A percentile compares a stretch with the other conserved stretches of the same genome.
These are phyloP conservation scores for Melanogrammus aeglefinus DNA, from an alignment of 2,797 vertebrate genomes.

Conservation along the genomic window DNA sequence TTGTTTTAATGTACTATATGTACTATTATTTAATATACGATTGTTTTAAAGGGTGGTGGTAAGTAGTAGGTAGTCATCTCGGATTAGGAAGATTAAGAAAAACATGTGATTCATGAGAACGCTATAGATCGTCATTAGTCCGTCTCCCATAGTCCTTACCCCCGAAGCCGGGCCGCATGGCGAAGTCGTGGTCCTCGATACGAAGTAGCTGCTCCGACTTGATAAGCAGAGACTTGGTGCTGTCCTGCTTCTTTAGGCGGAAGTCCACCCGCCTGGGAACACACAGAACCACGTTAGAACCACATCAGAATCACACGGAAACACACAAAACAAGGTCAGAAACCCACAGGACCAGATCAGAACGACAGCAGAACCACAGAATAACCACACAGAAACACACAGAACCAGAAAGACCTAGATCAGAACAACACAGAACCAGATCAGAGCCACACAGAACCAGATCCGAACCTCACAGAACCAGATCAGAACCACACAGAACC, in stretches of 20 bases:
- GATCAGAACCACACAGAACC: too few species aligned
- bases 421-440: too few species aligned
- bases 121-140: background rate
- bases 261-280: slow-evolving; percentile 69
- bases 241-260: slow-evolving; percentile 82
- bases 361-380: too few species aligned
- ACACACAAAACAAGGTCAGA: background rate
- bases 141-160: slow-evolving; percentile 64
- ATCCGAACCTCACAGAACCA: too few species aligned
- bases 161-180: slow-evolving; percentile 90
- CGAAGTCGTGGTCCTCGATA: slow-evolving; percentile 90
- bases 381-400: too few species aligned
- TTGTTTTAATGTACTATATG: background rate
- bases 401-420: too few species aligned
- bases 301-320: slow-evolving; percentile 10
- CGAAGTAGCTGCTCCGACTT: slow-evolving; percentile 86
- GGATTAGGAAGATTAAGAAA: background rate
- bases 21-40: background rate
- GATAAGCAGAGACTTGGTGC: slow-evolving; percentile 80
- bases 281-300: slow-evolving; percentile 30
- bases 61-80: background rate
- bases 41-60: background rate
- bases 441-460: too few species aligned
- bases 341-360: too few species aligned
- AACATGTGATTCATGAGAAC: background rate